Percentiles rank a stretch among this genome's conserved stretches.
Evolutionary conservation across 2,888 invertebrate genomes (phyloP).

Genomic region (Aleiodes alternator): DNA sequence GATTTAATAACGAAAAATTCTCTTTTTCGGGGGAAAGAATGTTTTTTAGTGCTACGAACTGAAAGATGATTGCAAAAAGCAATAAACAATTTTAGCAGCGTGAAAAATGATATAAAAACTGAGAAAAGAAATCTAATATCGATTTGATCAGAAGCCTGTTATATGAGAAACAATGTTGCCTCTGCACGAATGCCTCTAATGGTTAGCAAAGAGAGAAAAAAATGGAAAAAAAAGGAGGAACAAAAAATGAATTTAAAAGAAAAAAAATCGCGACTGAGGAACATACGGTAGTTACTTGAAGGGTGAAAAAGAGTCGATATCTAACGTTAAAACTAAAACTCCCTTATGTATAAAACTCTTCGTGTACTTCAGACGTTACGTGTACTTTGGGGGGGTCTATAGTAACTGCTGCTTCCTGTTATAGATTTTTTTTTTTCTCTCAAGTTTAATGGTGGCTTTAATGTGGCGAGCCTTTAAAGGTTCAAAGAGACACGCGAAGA

Average conservation of each 20-base stretch:
- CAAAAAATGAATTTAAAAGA: neutral
- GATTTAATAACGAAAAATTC: neutral
- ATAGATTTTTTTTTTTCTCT: conserved; percentile 23
- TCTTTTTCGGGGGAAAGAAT: too few species aligned
- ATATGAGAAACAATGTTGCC: neutral
- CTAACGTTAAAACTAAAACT: conserved; percentile 30
- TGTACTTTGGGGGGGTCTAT: conserved; percentile 30
- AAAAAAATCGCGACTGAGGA: neutral
- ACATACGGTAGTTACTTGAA: conserved; percentile 20
- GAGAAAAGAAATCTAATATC: conserved; percentile 13
- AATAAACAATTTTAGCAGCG: too few species aligned
- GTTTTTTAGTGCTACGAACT: too few species aligned
- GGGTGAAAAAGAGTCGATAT: conserved; percentile 34
- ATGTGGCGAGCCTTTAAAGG: conserved; percentile 30
- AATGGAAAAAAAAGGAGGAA: neutral
- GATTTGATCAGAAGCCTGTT: conserved; percentile 23
- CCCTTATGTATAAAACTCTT: conserved; percentile 32
- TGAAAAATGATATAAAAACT: conserved; percentile 2
- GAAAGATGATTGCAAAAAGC: too few species aligned
- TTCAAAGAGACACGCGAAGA: conserved; percentile 25
- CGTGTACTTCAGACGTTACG: conserved; percentile 32
- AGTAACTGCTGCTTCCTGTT: conserved; percentile 34
- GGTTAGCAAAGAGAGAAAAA: conserved; percentile 18
- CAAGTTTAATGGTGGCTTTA: conserved; percentile 31
- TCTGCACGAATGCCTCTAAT: conserved; percentile 7